Percentiles rank a stretch among this genome's conserved stretches.
These are phyloP conservation scores for Lepilemur ruficaudatus DNA, from an alignment of 2,797 vertebrate species.

Conservation along the genomic window DNA sequence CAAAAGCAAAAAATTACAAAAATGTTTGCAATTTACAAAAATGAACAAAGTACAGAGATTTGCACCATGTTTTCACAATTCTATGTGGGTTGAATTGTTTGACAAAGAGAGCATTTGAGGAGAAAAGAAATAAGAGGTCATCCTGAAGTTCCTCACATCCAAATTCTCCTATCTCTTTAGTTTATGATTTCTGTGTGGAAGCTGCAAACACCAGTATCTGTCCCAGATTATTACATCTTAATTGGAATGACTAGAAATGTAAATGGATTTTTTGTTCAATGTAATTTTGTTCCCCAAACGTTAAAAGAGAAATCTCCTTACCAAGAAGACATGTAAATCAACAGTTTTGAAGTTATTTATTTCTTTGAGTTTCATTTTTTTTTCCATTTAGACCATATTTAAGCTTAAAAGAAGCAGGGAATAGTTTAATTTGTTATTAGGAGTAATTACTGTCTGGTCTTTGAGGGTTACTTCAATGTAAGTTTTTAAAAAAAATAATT, in stretches of 20 bases:
- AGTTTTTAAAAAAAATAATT: constrained; percentile 89
- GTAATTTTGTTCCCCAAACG: neutral
- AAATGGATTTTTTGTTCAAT: neutral
- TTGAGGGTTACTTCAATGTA: constrained; percentile 86
- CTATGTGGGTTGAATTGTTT: neutral
- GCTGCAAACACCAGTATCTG: neutral
- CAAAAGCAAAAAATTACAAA: neutral
- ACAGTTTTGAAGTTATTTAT: constrained; percentile 80
- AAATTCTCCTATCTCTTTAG: constrained; percentile 11
- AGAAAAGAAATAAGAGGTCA: neutral
- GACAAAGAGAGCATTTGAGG: neutral
- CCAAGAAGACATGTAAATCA: constrained; percentile 69
- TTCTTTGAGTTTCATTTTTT: constrained; percentile 84
- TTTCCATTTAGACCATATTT: constrained; percentile 63
- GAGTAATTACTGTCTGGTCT: constrained; percentile 90
- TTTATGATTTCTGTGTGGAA: constrained; percentile 1
- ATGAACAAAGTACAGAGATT: neutral
- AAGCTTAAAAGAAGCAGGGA: constrained; percentile 87
- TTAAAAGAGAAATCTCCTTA: constrained; percentile 50
- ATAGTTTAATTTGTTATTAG: constrained; percentile 91
- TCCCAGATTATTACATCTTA: neutral
- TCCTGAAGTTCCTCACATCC: neutral
- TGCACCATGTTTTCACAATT: neutral
- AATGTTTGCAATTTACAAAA: neutral
- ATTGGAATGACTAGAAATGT: neutral